Conservation (phyloP, 1,140 invertebrate species). For the Hycleus cichorii region DNA sequence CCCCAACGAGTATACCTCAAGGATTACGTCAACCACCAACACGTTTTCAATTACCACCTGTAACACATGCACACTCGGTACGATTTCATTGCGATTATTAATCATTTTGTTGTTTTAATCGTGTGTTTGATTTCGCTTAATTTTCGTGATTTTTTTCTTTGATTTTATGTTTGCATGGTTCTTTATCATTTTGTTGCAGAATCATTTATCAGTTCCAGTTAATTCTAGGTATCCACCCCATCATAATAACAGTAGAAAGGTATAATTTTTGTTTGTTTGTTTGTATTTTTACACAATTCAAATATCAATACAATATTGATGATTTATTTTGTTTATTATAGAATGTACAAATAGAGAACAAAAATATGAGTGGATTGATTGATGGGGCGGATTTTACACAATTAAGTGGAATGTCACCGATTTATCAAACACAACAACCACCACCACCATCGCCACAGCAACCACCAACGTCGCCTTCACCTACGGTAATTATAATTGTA, state of each 20-base stretch:
- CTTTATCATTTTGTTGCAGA: slow-evolving; percentile 72
- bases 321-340: slow-evolving; percentile 30
- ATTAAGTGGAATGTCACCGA: slow-evolving; percentile 25
- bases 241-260: slow-evolving; percentile 58
- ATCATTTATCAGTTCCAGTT: slow-evolving; percentile 79
- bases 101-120: slow-evolving; percentile 24
- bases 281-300: background rate
- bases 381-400: slow-evolving; percentile 36
- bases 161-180: slow-evolving; percentile 50
- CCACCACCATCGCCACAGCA: slow-evolving; percentile 50
- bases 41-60: slow-evolving; percentile 35
- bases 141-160: slow-evolving; percentile 49
- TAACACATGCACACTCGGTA: slow-evolving; percentile 32
- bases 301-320: background rate
- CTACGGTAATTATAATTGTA: slow-evolving; percentile 41
- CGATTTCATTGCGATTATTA: slow-evolving; percentile 10
- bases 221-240: slow-evolving; percentile 74
- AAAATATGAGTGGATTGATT: slow-evolving; percentile 40
- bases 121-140: slow-evolving; percentile 48
- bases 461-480: slow-evolving; percentile 50
- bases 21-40: slow-evolving; percentile 29
- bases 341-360: slow-evolving; percentile 56
- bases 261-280: slow-evolving; percentile 22
- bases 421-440: no score
- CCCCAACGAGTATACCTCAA: slow-evolving; percentile 51